These are phyloP conservation scores for Lordiphosa clarofinis DNA, from an alignment of 1,140 invertebrate species.

Conservation along the genomic window DNA sequence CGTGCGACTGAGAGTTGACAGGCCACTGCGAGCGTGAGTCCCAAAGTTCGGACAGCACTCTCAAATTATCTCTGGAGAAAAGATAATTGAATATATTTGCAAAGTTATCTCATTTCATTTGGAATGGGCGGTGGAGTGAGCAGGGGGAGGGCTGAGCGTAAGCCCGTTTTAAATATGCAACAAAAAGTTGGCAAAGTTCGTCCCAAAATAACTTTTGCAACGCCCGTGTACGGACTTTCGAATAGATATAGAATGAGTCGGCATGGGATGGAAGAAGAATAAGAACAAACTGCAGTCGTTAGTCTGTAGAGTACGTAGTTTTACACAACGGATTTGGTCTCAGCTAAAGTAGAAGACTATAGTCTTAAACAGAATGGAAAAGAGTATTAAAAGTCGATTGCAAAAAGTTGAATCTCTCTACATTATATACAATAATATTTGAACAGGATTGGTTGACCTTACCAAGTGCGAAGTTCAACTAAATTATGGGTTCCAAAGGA, in stretches of 20 bases:
- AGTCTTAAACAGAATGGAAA: too few species aligned
- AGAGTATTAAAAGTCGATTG: too few species aligned
- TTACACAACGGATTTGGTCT: too few species aligned
- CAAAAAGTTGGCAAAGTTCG: conserved; percentile 51
- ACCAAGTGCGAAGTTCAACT: too few species aligned
- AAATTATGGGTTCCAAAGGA: too few species aligned
- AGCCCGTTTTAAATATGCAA: conserved; percentile 60
- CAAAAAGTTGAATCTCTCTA: too few species aligned
- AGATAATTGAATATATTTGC: conserved; percentile 60
- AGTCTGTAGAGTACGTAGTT: neutral
- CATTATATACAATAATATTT: too few species aligned
- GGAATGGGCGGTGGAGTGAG: conserved; percentile 4
- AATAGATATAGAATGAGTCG: neutral
- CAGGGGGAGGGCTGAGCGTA: conserved; percentile 14
- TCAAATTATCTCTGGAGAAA: conserved; percentile 16
- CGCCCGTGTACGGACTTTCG: conserved; percentile 28
- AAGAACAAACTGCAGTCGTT: neutral
- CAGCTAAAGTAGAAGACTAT: too few species aligned
- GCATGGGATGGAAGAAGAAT: neutral
- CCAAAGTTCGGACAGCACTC: conserved; percentile 22
- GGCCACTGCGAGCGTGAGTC: conserved; percentile 2
- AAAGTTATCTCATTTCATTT: conserved; percentile 57
- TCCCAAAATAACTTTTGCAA: conserved; percentile 46
- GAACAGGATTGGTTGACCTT: too few species aligned
- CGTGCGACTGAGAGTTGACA: neutral